Conservation (phyloP, 2,113 vertebrate genomes). For the Charina bottae region DNA sequence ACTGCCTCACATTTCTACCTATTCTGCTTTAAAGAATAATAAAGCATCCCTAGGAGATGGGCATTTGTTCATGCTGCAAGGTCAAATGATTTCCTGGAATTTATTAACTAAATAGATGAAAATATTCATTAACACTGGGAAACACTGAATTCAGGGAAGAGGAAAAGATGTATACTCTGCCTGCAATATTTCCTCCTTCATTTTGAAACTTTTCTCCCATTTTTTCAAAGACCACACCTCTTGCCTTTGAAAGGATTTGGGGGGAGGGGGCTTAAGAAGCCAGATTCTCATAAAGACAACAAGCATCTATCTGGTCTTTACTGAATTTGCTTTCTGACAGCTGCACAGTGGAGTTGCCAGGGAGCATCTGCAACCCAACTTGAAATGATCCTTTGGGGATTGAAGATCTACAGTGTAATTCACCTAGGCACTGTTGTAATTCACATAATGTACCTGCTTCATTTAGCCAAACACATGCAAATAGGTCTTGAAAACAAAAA, state of each 20-base stretch:
- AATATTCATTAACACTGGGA: not conserved
- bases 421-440: constrained; percentile 20
- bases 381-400: constrained; percentile 12
- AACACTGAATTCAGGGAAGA: not conserved
- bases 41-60: not conserved
- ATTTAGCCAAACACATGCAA: not conserved
- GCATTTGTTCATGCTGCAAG: not conserved
- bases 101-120: not conserved
- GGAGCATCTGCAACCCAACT: not conserved
- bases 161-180: not conserved
- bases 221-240: not conserved
- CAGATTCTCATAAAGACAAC: not conserved
- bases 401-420: not conserved
- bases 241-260: constrained; percentile 4
- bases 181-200: not conserved
- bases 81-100: not conserved
- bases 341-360: not conserved
- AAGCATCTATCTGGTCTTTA: not conserved
- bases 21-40: not conserved
- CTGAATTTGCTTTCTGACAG: not conserved
- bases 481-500: constrained; percentile 37
- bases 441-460: constrained; percentile 22
- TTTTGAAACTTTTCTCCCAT: not conserved
- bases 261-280: not conserved
- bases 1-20: not conserved